Evolutionary conservation across 1,140 invertebrate species (phyloP).

Genomic region (Papilio dardanus): DNA sequence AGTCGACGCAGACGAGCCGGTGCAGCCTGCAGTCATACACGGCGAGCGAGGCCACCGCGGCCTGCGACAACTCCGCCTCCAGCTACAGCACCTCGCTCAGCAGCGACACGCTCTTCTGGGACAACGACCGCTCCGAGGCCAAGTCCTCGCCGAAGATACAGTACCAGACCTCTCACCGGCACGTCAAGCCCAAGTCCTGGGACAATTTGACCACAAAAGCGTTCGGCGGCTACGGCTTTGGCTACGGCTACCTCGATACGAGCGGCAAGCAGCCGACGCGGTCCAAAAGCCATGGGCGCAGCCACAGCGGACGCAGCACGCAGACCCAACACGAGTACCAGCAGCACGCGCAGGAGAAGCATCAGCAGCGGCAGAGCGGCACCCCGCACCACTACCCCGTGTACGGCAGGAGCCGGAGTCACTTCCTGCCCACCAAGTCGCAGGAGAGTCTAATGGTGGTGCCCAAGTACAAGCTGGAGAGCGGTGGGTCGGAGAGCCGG

Average conservation of each 20-base stretch:
- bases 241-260: slow-evolving; percentile 91
- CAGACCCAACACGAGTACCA: slow-evolving; percentile 82
- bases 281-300: slow-evolving; percentile 79
- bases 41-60: slow-evolving; percentile 84
- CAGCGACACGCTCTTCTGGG: slow-evolving; percentile 93
- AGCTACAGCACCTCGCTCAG: slow-evolving; percentile 92
- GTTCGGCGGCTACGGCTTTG: slow-evolving; percentile 91
- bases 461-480: slow-evolving; percentile 83
- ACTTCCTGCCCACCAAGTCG: slow-evolving; percentile 86
- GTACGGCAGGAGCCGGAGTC: slow-evolving; percentile 66
- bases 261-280: slow-evolving; percentile 82
- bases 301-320: slow-evolving; percentile 70
- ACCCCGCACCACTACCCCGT: slow-evolving; percentile 78
- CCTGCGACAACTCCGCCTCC: slow-evolving; percentile 86
- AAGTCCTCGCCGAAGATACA: slow-evolving; percentile 79
- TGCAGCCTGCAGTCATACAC: slow-evolving; percentile 92
- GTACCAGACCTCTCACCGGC: slow-evolving; percentile 79
- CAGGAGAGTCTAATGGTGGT: slow-evolving; percentile 89
- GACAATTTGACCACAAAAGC: slow-evolving; percentile 93
- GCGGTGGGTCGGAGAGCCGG: slow-evolving; percentile 85
- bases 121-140: slow-evolving; percentile 77
- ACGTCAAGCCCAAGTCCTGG: slow-evolving; percentile 92
- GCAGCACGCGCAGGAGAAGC: slow-evolving; percentile 74
- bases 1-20: slow-evolving; percentile 86
- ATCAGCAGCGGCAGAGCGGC: slow-evolving; percentile 78